Evolutionary conservation across 1,140 invertebrate genomes (phyloP), one percentile per base, ranked within the genome.

Genomic region (Atta cephalotes): DNA sequence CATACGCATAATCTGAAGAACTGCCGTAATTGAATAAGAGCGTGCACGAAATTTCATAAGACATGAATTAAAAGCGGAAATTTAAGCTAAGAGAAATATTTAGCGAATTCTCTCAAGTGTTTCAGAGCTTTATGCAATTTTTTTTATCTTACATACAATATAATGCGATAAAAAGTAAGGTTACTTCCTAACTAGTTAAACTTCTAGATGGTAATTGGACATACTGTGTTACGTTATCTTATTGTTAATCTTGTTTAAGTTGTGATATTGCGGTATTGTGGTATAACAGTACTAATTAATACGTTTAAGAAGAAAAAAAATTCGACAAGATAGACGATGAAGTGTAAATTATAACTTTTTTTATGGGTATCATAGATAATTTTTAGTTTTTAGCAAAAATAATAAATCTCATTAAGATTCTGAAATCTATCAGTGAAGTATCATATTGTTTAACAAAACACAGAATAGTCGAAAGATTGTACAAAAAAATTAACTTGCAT

Each of bases 21-120:
- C 80, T 84, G 80, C 70, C 80, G 72, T 74, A 84, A 49, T n/a
- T 14, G 28, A 60, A 35, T 74, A 58, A 74, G 68, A 82, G 39
- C 45, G 39, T 60, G 53, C 18, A 60, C 66, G 28, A 74, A 72
- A 45, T 45, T 70, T 82, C 68, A 45, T 70, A 14, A 60, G 18
- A 6, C 14, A 18, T 60, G 56, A 63, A 49, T 14, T 51, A 21
- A 76, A 49, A 12, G 56, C 25, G 80, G n/a, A 62, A 51, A 72
- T 25, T 14, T 31, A 74, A 45, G 31, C 25, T 60, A 21, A 51
- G 49, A 14, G 14, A 68, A 53, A 9, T 35, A 49, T 60, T 56
- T 35, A 31, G 39, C n/a, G 53, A 82, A 56, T 70, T 70, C 9
- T 84, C 56, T 76, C 28, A 28, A 84, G 45, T 14, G 65, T 56